Conservation (phyloP, 2,797 vertebrate genomes). For the Micromesistius poutassou region DNA sequence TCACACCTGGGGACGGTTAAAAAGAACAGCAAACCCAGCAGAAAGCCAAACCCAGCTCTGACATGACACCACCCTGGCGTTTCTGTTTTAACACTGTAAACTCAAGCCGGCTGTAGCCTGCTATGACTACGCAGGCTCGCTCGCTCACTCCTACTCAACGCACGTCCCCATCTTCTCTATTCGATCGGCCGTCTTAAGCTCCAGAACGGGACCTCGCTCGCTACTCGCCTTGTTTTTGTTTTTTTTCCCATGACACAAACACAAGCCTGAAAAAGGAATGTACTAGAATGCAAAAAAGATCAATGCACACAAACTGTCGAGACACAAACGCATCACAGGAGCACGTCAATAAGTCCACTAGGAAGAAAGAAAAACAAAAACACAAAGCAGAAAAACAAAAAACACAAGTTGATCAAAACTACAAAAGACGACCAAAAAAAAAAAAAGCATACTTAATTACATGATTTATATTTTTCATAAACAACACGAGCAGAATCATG, state of each 20-base stretch:
- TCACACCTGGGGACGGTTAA: neutral
- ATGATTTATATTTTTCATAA: constrained; percentile 28
- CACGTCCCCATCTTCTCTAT: neutral
- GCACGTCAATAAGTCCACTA: constrained; percentile 37
- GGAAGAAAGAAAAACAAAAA: constrained; percentile 21
- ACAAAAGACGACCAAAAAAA: constrained; percentile 17
- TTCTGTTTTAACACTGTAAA: constrained; percentile 27
- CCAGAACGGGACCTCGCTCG: neutral
- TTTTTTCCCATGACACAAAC: too few species aligned
- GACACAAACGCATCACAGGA: neutral
- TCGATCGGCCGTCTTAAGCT: neutral
- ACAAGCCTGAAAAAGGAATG: constrained; percentile 50
- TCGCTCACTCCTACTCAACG: neutral
- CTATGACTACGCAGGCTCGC: neutral
- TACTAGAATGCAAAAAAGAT: constrained; percentile 41
- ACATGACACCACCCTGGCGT: neutral
- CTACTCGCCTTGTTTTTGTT: constrained; percentile 14
- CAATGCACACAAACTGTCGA: constrained; percentile 48
- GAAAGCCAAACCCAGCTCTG: neutral
- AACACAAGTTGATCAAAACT: constrained; percentile 30
- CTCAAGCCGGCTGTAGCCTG: neutral
- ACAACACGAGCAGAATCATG: constrained; percentile 28
- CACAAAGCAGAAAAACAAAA: constrained; percentile 12
- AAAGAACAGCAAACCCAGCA: neutral
- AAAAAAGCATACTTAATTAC: constrained; percentile 32